A percentile compares a stretch with the other conserved stretches of the same genome.
phyloP scores from a whole-genome alignment of 2,113 vertebrate genomes.

The Tenebrosternarchus preto region DNA sequence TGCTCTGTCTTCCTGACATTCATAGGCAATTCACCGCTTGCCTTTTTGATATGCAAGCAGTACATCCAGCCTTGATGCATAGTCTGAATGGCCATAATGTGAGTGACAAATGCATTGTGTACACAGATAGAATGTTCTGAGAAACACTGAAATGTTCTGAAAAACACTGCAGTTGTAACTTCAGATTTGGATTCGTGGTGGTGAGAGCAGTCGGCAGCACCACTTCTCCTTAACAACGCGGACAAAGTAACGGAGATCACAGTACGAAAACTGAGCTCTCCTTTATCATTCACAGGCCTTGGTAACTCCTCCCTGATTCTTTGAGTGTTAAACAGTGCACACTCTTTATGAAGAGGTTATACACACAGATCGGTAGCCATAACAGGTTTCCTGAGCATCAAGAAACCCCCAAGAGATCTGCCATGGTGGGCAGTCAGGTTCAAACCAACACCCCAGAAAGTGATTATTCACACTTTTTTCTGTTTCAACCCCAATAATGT shows the following conservation, averaged over 20 bases:
- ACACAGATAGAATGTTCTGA: slow-evolving; percentile 25
- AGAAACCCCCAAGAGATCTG: slow-evolving; percentile 52
- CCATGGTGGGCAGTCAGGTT: slow-evolving; percentile 24
- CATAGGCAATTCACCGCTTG: slow-evolving; percentile 68
- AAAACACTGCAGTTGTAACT: slow-evolving; percentile 21
- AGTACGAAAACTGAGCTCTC: neutral
- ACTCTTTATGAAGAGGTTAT: slow-evolving; percentile 9
- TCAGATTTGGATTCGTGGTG: slow-evolving; percentile 25
- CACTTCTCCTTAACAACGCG: slow-evolving; percentile 4
- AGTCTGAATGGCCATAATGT: slow-evolving; percentile 57
- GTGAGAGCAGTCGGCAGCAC: slow-evolving; percentile 6
- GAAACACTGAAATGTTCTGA: slow-evolving; percentile 12
- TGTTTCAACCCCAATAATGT: neutral
- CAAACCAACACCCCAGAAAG: neutral
- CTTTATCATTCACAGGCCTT: slow-evolving; percentile 7
- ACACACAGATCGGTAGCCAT: slow-evolving; percentile 30
- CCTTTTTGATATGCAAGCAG: slow-evolving; percentile 35
- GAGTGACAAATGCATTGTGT: slow-evolving; percentile 36
- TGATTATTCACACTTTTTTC: neutral
- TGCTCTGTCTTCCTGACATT: slow-evolving; percentile 61
- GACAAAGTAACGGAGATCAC: slow-evolving; percentile 7
- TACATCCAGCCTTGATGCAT: slow-evolving; percentile 67
- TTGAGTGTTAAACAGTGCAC: slow-evolving; percentile 22
- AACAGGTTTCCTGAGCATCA: slow-evolving; percentile 50
- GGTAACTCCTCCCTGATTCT: slow-evolving; percentile 16